Conservation (phyloP, 2,113 vertebrate genomes). For the Oxyruncus cristatus region DNA sequence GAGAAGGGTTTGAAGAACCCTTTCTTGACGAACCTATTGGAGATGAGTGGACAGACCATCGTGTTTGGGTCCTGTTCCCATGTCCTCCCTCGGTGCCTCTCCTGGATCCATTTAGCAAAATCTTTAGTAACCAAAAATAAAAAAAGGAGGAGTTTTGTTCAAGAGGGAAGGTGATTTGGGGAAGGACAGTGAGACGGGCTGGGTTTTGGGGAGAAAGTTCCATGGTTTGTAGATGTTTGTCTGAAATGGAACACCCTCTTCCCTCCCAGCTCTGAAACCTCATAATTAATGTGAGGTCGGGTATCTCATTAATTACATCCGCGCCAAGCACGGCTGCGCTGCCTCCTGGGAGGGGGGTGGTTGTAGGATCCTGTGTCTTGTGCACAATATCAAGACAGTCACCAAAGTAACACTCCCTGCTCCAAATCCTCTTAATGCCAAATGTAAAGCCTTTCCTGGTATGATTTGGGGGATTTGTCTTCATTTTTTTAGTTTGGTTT, state of each 20-base stretch:
- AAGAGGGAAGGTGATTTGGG: not conserved
- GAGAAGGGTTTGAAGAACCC: not conserved
- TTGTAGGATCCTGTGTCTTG: not conserved
- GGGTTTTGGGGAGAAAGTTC: not conserved
- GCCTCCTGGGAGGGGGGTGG: not conserved
- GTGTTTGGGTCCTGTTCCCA: fast-evolving
- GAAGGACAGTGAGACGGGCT: fast-evolving
- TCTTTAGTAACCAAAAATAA: not conserved
- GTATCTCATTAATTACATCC: conserved; percentile 22
- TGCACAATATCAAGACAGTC: fast-evolving
- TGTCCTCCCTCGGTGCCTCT: not conserved
- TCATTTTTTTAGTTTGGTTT: no score
- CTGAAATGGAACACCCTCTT: not conserved
- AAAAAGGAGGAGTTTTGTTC: not conserved
- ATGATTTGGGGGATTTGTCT: not conserved
- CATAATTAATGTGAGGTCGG: not conserved
- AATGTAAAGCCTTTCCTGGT: fast-evolving
- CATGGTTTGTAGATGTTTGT: not conserved
- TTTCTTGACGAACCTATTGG: not conserved
- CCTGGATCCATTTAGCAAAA: not conserved
- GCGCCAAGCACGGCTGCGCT: fast-evolving
- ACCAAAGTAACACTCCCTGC: not conserved
- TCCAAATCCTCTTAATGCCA: not conserved
- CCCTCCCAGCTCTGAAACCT: not conserved
- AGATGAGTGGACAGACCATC: not conserved